Percentiles rank a stretch among this genome's conserved stretches.
phyloP scores from a whole-genome alignment of 2,888 invertebrate genomes.

The Ectobius pallidus region DNA sequence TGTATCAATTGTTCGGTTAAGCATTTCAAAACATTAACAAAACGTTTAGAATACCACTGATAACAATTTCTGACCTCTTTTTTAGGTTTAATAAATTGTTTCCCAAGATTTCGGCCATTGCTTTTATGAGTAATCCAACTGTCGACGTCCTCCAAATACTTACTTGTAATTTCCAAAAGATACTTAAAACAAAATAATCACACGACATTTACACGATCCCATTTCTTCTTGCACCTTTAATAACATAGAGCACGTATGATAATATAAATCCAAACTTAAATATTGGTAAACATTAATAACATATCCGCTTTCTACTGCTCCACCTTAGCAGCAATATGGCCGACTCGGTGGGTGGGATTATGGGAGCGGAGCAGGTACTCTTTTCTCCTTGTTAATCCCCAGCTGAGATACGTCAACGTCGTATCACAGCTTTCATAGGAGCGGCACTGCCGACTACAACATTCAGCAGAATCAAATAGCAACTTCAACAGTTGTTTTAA shows the following conservation, averaged over 20 bases:
- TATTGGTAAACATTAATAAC: not conserved
- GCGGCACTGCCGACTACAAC: too few species aligned
- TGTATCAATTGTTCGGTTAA: too few species aligned
- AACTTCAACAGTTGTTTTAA: too few species aligned
- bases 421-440: too few species aligned
- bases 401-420: too few species aligned
- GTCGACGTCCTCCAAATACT: constrained; percentile 19
- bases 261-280: not conserved
- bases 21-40: too few species aligned
- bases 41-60: not conserved
- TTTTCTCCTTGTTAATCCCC: too few species aligned
- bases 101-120: constrained; percentile 5
- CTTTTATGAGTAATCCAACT: not conserved
- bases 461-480: too few species aligned
- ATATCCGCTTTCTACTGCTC: constrained; percentile 33
- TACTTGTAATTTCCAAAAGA: not conserved
- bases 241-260: not conserved
- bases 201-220: not conserved
- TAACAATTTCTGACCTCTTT: not conserved
- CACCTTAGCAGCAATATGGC: constrained; percentile 39
- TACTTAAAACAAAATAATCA: not conserved
- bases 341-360: constrained; percentile 31
- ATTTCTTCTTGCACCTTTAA: not conserved
- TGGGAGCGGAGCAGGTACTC: constrained; percentile 8
- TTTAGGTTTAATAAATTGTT: not conserved